Evolutionary conservation across 2,888 invertebrate genomes (phyloP), one percentile per base, ranked within the genome.

Genomic region (Trachelus stipa): DNA sequence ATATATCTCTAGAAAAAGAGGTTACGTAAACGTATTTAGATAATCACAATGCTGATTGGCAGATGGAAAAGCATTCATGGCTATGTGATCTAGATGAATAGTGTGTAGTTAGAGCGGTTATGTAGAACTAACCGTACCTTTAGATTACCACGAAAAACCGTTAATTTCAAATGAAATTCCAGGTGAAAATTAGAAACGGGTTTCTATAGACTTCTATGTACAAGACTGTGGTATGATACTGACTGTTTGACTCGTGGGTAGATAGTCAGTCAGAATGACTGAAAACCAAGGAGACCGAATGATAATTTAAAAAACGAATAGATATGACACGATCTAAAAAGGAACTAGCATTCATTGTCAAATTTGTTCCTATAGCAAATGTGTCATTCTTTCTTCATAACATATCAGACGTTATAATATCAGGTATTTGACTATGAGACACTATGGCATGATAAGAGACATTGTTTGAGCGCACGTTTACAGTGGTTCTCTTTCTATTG

Each of bases 401-500:
- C 31, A 74, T 74, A 34, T 35, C 35, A 74, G 74, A 37, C 11
- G 34, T 23, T 35, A 35, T 30, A 30, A 56, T 35, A 35, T 35
- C 74, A n/a, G 23, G 74, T 74, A 74, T 74, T 74, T 35, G 74
- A 35, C 35, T 74, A 11, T 23, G 74, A 74, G 35, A 30, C 74
- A 74, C 23, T 37, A 35, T 23, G 34, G 11, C 35, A 34, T 15
- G 37, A 74, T 74, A 74, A 74, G 37, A 74, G 74, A 33, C 74
- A n/a, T 74, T 74, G 74, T 37, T 73, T 34, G 34, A n/a, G 9
- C 9, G 2, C 23, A 23, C 23, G 40, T 56, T 56, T 9, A 56
- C 56, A 56, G 56, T 56, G 56, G 56, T 23, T 56, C 56, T 56
- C 23, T 56, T 56, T 56, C 56, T 9, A 56, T 23, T 56, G 56